Conservation (phyloP, 2,888 invertebrate species). For the Fragum sueziense region DNA sequence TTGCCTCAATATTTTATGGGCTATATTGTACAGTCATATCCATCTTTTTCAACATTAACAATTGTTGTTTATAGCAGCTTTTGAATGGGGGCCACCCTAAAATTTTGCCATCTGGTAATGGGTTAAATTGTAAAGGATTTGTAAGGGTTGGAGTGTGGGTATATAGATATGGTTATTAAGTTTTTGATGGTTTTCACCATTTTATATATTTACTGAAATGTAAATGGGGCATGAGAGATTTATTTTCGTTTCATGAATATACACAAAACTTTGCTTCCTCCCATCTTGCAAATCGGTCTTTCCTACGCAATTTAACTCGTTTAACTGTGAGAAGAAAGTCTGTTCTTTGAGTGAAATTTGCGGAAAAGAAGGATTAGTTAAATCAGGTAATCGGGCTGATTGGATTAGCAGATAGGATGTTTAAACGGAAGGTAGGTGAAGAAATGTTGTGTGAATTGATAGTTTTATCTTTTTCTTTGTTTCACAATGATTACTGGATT, state of each 20-base stretch:
- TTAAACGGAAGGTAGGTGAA: conserved; percentile 23
- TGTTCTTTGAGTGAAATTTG: neutral
- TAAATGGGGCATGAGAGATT: conserved; percentile 7
- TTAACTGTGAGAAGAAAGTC: neutral
- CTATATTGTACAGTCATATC: neutral
- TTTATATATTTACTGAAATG: neutral
- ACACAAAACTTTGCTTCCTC: neutral
- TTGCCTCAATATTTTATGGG: no score
- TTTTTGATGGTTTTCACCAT: conserved; percentile 9
- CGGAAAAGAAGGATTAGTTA: neutral
- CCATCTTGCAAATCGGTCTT: neutral
- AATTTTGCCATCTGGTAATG: no score
- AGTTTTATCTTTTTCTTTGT: no score
- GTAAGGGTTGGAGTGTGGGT: neutral
- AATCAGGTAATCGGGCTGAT: no score
- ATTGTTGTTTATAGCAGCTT: no score
- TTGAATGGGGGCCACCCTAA: no score
- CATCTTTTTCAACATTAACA: no score
- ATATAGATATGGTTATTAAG: neutral
- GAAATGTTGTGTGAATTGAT: no score
- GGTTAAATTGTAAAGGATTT: neutral
- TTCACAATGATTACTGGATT: no score
- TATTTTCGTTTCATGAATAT: neutral
- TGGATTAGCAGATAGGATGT: conserved; percentile 2
- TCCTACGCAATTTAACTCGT: neutral